Conservation (phyloP, 1,140 invertebrate species). For the Drosophila lowei region DNA sequence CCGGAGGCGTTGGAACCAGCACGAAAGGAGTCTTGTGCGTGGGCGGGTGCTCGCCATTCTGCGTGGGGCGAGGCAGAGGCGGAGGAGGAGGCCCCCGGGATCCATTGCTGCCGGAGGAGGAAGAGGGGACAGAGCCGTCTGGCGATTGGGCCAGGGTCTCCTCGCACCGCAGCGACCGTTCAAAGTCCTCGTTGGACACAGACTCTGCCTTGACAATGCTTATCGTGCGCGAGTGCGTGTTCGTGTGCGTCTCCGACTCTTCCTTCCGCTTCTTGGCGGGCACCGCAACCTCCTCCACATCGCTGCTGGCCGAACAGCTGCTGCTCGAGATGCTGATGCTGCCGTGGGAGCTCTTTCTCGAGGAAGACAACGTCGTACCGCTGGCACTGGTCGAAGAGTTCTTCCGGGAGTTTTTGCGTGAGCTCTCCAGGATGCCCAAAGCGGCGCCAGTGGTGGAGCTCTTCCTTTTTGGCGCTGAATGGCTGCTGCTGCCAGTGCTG, state of each 20-base stretch:
- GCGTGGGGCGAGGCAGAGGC: background rate
- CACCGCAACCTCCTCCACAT: slow-evolving; percentile 49
- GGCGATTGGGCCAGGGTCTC: slow-evolving; percentile 31
- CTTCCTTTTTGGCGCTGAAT: background rate
- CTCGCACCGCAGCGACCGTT: slow-evolving; percentile 66
- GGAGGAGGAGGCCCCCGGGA: background rate
- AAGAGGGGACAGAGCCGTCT: slow-evolving; percentile 17
- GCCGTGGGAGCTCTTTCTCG: slow-evolving; percentile 34
- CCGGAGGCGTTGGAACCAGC: background rate
- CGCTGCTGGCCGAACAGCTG: slow-evolving; percentile 31
- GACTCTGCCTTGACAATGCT: slow-evolving; percentile 65
- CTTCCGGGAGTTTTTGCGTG: background rate
- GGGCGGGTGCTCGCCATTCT: background rate
- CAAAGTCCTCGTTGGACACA: slow-evolving; percentile 61
- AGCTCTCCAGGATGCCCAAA: no score
- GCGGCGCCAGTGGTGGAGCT: background rate
- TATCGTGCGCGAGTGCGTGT: slow-evolving; percentile 14
- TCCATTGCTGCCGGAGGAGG: background rate
- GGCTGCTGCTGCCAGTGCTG: background rate
- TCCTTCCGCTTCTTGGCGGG: slow-evolving; percentile 1
- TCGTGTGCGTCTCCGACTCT: background rate
- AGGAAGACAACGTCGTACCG: slow-evolving; percentile 18
- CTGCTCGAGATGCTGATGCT: slow-evolving; percentile 23
- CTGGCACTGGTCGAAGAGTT: background rate
- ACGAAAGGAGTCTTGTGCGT: background rate